phyloP scores from a whole-genome alignment of 1,140 invertebrate genomes.

The Sminthurides bifidus region DNA sequence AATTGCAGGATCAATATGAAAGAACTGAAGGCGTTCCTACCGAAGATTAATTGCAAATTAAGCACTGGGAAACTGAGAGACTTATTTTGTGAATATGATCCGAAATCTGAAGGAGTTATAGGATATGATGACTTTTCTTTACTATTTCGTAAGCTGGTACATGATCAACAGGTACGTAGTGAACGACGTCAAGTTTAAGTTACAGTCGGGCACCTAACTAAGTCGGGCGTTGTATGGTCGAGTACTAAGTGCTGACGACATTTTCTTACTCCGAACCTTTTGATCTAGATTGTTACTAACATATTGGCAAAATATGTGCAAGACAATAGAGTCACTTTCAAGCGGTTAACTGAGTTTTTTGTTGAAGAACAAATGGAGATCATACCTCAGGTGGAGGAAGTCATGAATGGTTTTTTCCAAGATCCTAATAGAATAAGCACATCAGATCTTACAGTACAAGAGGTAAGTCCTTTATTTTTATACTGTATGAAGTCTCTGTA shows the following conservation, averaged over 20 bases:
- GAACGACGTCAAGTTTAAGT: slow-evolving; percentile 36
- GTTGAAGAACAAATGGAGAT: slow-evolving; percentile 63
- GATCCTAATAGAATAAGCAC: slow-evolving; percentile 68
- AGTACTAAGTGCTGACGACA: background rate
- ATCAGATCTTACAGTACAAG: slow-evolving; percentile 62
- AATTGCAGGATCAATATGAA: slow-evolving; percentile 67
- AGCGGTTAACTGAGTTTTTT: slow-evolving; percentile 69
- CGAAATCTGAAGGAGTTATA: slow-evolving; percentile 61
- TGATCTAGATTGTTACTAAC: background rate
- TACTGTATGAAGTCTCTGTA: background rate
- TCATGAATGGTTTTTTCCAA: slow-evolving; percentile 56
- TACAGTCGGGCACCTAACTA: background rate
- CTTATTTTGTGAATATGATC: slow-evolving; percentile 73
- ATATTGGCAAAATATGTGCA: background rate
- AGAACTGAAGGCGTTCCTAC: slow-evolving; percentile 81
- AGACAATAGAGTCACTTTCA: slow-evolving; percentile 24
- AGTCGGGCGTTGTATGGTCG: too few relatives aligned
- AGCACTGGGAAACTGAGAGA: slow-evolving; percentile 58
- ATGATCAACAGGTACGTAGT: slow-evolving; percentile 57
- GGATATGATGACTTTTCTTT: slow-evolving; percentile 81
- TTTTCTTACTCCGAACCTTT: background rate
- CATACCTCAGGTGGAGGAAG: slow-evolving; percentile 46
- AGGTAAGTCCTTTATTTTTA: slow-evolving; percentile 39
- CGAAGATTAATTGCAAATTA: slow-evolving; percentile 82
- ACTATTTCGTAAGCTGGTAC: slow-evolving; percentile 73